A percentile compares a stretch with the other conserved stretches of the same genome.
These are phyloP conservation scores for Poeciliopsis infans DNA, from an alignment of 2,797 vertebrate genomes.

Conservation along the genomic window DNA sequence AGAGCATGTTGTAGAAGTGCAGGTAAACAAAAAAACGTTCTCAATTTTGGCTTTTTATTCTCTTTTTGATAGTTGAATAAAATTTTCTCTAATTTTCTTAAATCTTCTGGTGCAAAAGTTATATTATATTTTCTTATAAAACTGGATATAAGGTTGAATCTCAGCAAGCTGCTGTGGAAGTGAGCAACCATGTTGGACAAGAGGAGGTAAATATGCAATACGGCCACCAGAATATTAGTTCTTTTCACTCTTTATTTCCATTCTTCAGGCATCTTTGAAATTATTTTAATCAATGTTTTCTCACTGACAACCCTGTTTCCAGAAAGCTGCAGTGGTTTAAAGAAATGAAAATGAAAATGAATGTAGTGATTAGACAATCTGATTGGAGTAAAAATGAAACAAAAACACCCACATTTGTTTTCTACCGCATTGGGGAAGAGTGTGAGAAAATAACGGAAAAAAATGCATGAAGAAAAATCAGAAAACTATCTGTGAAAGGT, in stretches of 20 bases:
- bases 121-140: conserved; percentile 35
- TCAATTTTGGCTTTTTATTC: conserved; percentile 7
- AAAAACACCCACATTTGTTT: not conserved
- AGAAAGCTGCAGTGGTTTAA: not conserved
- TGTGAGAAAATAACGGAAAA: not conserved
- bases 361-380: not conserved
- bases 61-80: conserved; percentile 10
- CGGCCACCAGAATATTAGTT: conserved; percentile 9
- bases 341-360: not conserved
- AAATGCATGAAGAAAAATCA: not conserved
- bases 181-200: conserved; percentile 37
- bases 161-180: conserved; percentile 57
- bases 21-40: conserved; percentile 60
- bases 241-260: conserved; percentile 27
- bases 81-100: not conserved
- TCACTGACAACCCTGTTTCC: conserved; percentile 14
- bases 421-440: not conserved
- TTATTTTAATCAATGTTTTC: not conserved
- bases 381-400: not conserved
- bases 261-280: conserved; percentile 36
- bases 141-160: conserved; percentile 56
- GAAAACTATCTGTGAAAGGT: not conserved
- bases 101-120: not conserved
- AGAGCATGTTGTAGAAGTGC: conserved; percentile 46
- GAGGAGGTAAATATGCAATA: conserved; percentile 62